Evolutionary conservation across 1,140 invertebrate species (phyloP).

Genomic region (Steinernema feltiae): DNA sequence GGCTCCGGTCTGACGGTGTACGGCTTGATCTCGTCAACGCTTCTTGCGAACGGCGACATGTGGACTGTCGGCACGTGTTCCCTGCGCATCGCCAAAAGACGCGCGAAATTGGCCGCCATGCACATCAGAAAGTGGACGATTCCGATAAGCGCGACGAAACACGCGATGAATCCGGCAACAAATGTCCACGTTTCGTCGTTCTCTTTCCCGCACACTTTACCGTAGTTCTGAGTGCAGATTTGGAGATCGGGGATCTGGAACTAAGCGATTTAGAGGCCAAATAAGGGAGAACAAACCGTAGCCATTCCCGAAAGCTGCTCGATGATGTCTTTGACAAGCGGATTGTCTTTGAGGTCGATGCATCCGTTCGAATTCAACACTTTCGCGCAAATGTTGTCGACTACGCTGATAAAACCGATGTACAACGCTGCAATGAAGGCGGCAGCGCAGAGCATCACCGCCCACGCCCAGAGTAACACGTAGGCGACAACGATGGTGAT

Average conservation of each 20-base stretch:
- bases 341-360: not conserved
- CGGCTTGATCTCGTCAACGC: not conserved
- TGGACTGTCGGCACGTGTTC: not conserved
- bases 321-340: not conserved
- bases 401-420: not conserved
- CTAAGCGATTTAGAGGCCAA: not conserved
- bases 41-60: not conserved
- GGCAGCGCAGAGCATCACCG: not conserved
- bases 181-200: not conserved
- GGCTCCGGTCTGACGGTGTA: not conserved
- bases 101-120: conserved; percentile 9
- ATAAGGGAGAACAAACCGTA: not conserved
- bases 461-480: not conserved
- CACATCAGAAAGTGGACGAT: conserved; percentile 18
- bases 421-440: not conserved
- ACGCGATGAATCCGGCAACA: not conserved
- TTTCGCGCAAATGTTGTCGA: not conserved
- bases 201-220: not conserved
- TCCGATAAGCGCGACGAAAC: conserved; percentile 12
- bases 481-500: not conserved
- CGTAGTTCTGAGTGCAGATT: not conserved
- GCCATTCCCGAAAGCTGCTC: not conserved
- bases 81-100: not conserved
- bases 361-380: not conserved
- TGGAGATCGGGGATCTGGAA: not conserved